Base-by-base conservation (phyloP, 1,140 invertebrate species). In the Catajapyx aquilonaris region DNA sequence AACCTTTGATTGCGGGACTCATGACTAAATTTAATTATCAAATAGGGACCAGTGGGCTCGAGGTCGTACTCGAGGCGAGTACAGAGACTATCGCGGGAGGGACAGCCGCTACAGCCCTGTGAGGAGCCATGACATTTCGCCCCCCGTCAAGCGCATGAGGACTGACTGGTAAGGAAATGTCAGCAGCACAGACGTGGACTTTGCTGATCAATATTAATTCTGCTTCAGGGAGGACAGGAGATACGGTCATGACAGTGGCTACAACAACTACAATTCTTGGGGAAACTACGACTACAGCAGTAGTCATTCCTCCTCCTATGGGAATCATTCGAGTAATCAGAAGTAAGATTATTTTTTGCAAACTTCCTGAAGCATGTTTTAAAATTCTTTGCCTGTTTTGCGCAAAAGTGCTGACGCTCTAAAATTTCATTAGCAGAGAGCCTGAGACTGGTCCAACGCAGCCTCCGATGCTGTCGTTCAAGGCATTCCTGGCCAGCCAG, bases 391-490 rank as follows among this genome's bases (percentile, higher is more conserved):
- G 23, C 23, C 23, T 28, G 7, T 28, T 28, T 7, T 13, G 23
- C 13, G 7, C 23, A n/a, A n/a, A n/a, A n/a, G n/a, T n/a, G n/a
- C n/a, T n/a, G n/a, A n/a, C n/a, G n/a, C n/a, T n/a, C n/a, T n/a
- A n/a, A n/a, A n/a, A n/a, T n/a, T n/a, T n/a, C n/a, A n/a, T n/a
- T n/a, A n/a, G n/a, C n/a, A n/a, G n/a, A 15, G 59, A 60, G 42
- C 59, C 56, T 48, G 48, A 64, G 15, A 73, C 13, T 10, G 13
- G 34, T 16, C 25, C 76, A 49, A 78, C 76, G 1, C 85, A 93
- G 49, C 81, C 90, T 2, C 76, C 85, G 0, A 91, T 98, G 81
- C 77, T 97, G 71, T 81, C 85, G 0, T 91, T 99, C 54, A 98
- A 97, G 60, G 81, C 87, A 41, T 99, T 96, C 57, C 64, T 98